phyloP scores from a whole-genome alignment of 2,888 invertebrate species.

The Eumacrocentrus americanus region DNA sequence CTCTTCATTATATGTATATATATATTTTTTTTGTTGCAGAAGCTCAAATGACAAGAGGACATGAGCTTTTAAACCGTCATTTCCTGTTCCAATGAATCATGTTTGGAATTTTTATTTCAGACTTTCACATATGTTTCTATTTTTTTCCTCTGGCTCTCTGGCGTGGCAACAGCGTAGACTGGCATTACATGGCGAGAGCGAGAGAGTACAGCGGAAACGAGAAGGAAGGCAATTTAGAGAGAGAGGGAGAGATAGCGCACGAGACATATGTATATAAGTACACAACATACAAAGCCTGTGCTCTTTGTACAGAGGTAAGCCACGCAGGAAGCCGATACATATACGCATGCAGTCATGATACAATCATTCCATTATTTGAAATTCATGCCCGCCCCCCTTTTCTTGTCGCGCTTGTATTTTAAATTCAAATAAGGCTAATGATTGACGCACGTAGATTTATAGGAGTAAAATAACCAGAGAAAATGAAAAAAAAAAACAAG shows the following conservation, averaged over 20 bases:
- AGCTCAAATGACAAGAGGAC: neutral
- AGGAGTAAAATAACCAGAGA: neutral
- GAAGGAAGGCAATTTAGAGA: neutral
- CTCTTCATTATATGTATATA: no score
- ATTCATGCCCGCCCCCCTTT: conserved; percentile 10
- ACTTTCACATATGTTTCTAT: conserved; percentile 28
- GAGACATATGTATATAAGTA: conserved; percentile 15
- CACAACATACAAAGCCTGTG: conserved; percentile 36
- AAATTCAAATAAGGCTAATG: neutral
- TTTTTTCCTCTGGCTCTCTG: conserved; percentile 30
- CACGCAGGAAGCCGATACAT: conserved; percentile 2
- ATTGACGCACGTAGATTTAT: neutral
- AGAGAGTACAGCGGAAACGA: no score
- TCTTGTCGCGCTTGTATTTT: neutral
- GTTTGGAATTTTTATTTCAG: conserved; percentile 29
- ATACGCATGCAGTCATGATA: conserved; percentile 20
- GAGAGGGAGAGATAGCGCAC: conserved; percentile 4
- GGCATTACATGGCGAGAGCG: conserved; percentile 8
- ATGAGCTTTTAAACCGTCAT: conserved; percentile 5
- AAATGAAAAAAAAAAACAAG: no score
- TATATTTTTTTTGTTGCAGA: neutral
- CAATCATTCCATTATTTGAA: conserved; percentile 29
- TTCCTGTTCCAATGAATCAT: conserved; percentile 16
- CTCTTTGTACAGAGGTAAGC: conserved; percentile 42
- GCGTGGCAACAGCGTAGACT: conserved; percentile 32